Conservation (phyloP, 2,113 vertebrate species). For the Toxotes jaculatrix region DNA sequence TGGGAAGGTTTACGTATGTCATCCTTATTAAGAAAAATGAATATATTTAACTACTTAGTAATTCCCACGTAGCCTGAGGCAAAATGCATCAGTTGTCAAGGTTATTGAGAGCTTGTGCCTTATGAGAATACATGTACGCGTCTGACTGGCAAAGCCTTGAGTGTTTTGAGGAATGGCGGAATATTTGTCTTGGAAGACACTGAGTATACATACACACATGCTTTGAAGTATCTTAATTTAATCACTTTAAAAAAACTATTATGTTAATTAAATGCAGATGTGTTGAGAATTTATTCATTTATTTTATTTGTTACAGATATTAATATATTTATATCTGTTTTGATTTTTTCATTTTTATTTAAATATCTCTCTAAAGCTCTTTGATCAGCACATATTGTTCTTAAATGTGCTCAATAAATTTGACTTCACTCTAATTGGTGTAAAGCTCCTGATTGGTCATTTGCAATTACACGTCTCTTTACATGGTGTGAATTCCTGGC, state of each 20-base stretch:
- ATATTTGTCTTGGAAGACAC: conserved; percentile 11
- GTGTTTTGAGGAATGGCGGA: conserved; percentile 5
- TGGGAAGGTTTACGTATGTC: conserved; percentile 59
- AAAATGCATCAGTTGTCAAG: conserved; percentile 60
- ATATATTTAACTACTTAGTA: conserved; percentile 47
- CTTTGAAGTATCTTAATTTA: neutral
- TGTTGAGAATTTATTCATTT: neutral
- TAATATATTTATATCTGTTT: neutral
- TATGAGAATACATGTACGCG: neutral
- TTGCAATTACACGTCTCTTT: neutral
- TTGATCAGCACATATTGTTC: neutral
- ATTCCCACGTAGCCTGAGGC: conserved; percentile 53
- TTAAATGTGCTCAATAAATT: neutral
- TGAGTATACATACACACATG: neutral
- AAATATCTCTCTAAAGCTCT: neutral
- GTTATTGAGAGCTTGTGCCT: conserved; percentile 33
- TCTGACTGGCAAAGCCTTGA: conserved; percentile 21
- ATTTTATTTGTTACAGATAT: neutral
- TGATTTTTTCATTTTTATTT: neutral
- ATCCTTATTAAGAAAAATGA: conserved; percentile 64
- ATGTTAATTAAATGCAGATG: neutral
- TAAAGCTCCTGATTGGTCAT: neutral
- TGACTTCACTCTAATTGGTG: neutral
- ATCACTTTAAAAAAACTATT: neutral
- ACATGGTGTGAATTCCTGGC: neutral